Evolutionary conservation across 1,140 invertebrate genomes (phyloP).

Genomic region (Leptinotarsa defecta): DNA sequence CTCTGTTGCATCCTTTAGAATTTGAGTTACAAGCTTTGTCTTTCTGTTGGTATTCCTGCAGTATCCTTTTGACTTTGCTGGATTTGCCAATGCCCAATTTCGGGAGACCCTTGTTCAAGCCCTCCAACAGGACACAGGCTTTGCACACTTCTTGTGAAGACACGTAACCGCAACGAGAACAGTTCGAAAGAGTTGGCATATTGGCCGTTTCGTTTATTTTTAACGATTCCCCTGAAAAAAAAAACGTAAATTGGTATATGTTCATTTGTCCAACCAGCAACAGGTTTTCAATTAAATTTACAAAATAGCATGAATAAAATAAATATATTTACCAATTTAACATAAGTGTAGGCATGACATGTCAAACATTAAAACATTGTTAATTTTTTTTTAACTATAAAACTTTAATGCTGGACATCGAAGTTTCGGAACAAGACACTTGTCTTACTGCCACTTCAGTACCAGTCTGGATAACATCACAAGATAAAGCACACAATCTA

Average conservation of each 20-base stretch:
- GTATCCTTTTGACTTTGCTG: conserved; percentile 73
- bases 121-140: conserved; percentile 94
- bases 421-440: no score
- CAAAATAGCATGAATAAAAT: no score
- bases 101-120: conserved; percentile 90
- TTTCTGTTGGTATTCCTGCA: conserved; percentile 46
- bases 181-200: conserved; percentile 80
- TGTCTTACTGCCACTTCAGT: no score
- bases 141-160: conserved; percentile 96
- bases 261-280: no score
- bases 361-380: no score
- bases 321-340: no score
- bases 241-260: conserved; percentile 30
- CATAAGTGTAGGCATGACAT: no score
- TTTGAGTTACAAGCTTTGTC: neutral
- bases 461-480: no score
- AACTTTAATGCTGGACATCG: no score
- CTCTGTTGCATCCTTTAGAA: neutral
- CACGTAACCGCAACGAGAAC: conserved; percentile 89
- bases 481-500: no score
- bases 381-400: no score
- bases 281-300: no score
- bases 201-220: conserved; percentile 80
- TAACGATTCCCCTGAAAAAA: conserved; percentile 79
- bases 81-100: conserved; percentile 85